These are phyloP conservation scores for Andrena flavipes DNA, from an alignment of 2,888 invertebrate species.

Conservation along the genomic window DNA sequence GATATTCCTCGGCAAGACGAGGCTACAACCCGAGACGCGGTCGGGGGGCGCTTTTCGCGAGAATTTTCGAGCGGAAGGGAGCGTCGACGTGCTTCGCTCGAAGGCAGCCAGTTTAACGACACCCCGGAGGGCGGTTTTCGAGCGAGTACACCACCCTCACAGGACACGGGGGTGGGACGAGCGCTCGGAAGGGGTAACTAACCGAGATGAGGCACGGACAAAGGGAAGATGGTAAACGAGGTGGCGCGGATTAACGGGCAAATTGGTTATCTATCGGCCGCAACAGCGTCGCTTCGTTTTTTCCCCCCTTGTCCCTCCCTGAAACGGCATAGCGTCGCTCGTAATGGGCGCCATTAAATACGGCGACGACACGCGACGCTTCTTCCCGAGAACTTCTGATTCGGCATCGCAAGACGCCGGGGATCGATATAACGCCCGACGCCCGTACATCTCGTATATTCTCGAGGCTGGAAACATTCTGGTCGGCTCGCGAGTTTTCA, in stretches of 20 bases:
- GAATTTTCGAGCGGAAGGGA: conserved; percentile 53
- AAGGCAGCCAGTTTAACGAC: conserved; percentile 59
- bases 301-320: conserved; percentile 25
- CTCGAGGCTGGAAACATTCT: conserved; percentile 36
- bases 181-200: conserved; percentile 27
- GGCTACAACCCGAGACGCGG: neutral
- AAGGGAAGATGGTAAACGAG: conserved; percentile 26
- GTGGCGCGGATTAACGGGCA: conserved; percentile 61
- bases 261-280: conserved; percentile 67
- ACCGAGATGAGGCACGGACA: conserved; percentile 17
- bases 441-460: conserved; percentile 14
- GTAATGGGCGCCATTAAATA: conserved; percentile 80
- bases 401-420: conserved; percentile 61
- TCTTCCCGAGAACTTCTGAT: conserved; percentile 77
- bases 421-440: conserved; percentile 63
- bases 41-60: conserved; percentile 33
- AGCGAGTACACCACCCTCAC: conserved; percentile 32
- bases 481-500: neutral
- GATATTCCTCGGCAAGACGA: conserved; percentile 10
- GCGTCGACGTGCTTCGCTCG: conserved; percentile 44
- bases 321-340: conserved; percentile 45
- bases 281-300: conserved; percentile 40
- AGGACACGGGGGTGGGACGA: conserved; percentile 2
- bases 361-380: conserved; percentile 76
- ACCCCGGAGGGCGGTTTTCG: conserved; percentile 55